phyloP scores from a whole-genome alignment of 2,797 vertebrate genomes.

The Myotis vivesi region DNA sequence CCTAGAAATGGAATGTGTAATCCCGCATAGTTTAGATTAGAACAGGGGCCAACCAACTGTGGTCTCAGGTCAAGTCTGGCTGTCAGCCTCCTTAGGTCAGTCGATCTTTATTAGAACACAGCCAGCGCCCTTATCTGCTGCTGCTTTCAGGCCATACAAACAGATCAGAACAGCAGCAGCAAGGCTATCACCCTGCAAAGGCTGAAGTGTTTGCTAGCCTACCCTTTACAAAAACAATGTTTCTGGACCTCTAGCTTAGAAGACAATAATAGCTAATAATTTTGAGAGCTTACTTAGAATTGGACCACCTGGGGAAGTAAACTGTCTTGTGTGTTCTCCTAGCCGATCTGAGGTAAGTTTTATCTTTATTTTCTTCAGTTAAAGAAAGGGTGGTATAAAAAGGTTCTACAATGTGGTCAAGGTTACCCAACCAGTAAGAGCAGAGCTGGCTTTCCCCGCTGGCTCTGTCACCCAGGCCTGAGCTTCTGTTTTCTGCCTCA shows the following conservation, averaged over 20 bases:
- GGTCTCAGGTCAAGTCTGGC: not conserved
- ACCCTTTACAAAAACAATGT: not conserved
- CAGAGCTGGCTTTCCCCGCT: not conserved
- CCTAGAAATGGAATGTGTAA: not conserved
- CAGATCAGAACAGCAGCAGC: not conserved
- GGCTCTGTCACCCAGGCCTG: rapidly evolving
- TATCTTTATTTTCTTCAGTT: not conserved
- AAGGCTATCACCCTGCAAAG: not conserved
- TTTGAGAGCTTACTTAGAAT: not conserved
- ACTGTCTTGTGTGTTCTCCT: not conserved
- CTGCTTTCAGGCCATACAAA: not conserved
- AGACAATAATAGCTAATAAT: not conserved
- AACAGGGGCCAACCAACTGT: not conserved
- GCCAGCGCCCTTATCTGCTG: not conserved
- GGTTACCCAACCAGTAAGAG: not conserved
- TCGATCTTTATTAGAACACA: not conserved
- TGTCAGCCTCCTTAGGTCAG: not conserved
- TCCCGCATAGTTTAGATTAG: not conserved
- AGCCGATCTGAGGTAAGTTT: not conserved
- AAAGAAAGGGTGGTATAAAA: conserved; percentile 15
- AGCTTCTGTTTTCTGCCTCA: not conserved
- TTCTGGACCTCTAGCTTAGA: not conserved
- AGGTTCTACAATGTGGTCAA: not conserved
- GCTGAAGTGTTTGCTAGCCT: not conserved
- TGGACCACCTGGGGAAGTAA: not conserved